Evolutionary conservation across 2,113 vertebrate species (phyloP).

Genomic region (Monopterus albus): DNA sequence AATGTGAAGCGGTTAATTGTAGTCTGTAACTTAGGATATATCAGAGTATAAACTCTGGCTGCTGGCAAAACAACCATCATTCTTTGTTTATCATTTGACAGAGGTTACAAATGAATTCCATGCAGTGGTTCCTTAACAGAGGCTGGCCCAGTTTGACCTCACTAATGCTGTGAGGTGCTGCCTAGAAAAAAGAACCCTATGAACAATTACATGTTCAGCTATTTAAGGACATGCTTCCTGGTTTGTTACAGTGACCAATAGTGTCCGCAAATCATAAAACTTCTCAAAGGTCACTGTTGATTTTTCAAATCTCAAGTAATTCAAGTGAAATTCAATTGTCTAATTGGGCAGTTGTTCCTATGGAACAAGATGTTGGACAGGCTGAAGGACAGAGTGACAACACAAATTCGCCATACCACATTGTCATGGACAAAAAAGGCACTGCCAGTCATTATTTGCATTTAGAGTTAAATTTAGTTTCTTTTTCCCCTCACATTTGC

Average conservation of each 20-base stretch:
- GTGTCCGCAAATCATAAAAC: not conserved
- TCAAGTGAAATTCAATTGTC: too few relatives aligned
- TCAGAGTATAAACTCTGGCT: constrained; percentile 50
- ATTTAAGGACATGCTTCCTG: constrained; percentile 11
- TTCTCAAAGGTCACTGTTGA: not conserved
- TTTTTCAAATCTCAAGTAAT: not conserved
- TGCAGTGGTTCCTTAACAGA: constrained; percentile 13
- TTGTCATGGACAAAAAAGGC: too few relatives aligned
- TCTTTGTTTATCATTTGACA: constrained; percentile 10
- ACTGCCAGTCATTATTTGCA: constrained; percentile 1
- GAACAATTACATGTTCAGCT: constrained; percentile 16
- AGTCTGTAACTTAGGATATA: too few relatives aligned
- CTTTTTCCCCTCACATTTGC: not conserved
- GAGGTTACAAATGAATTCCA: constrained; percentile 30
- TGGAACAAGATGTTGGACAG: not conserved
- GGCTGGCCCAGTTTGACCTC: not conserved
- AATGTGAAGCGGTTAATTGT: too few relatives aligned
- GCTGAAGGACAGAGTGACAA: too few relatives aligned
- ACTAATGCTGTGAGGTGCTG: not conserved
- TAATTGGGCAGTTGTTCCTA: too few relatives aligned
- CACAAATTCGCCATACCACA: too few relatives aligned
- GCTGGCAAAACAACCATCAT: constrained; percentile 39
- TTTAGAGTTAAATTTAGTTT: not conserved
- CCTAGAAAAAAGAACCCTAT: constrained; percentile 39
- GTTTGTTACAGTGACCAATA: not conserved